These are phyloP conservation scores for Plectropomus leopardus DNA, from an alignment of 2,113 vertebrate species.

Conservation along the genomic window DNA sequence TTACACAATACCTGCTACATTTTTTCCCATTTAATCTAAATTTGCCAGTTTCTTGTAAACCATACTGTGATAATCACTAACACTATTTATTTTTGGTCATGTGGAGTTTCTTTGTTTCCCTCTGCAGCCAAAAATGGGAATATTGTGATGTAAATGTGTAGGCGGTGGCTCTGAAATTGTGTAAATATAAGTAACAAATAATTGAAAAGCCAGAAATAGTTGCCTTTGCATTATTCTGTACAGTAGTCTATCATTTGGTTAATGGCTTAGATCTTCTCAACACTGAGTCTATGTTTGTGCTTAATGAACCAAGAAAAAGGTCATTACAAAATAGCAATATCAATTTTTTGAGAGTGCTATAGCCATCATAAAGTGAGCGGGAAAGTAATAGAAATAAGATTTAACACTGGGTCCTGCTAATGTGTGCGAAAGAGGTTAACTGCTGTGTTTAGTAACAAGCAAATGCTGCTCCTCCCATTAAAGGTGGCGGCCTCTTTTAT, in stretches of 20 bases:
- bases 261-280: constrained; percentile 66
- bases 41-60: background rate
- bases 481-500: constrained; percentile 78
- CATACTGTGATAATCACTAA: background rate
- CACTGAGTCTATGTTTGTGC: constrained; percentile 65
- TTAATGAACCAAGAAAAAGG: constrained; percentile 83
- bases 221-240: constrained; percentile 68
- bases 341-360: constrained; percentile 68
- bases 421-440: constrained; percentile 82
- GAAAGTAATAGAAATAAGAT: constrained; percentile 83
- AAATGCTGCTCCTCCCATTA: constrained; percentile 77
- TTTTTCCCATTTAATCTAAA: background rate
- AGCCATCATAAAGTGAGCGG: constrained; percentile 77
- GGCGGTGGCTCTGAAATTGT: constrained; percentile 18
- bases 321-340: constrained; percentile 79
- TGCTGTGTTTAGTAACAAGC: constrained; percentile 82
- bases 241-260: constrained; percentile 56
- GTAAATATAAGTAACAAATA: constrained; percentile 61
- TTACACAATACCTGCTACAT: background rate
- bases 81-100: background rate
- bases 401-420: constrained; percentile 78
- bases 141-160: constrained; percentile 9
- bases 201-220: constrained; percentile 60
- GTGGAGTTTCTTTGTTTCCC: background rate
- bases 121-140: background rate